These are phyloP conservation scores for Drosophila mimetica DNA, from an alignment of 2,888 invertebrate species.

Conservation along the genomic window DNA sequence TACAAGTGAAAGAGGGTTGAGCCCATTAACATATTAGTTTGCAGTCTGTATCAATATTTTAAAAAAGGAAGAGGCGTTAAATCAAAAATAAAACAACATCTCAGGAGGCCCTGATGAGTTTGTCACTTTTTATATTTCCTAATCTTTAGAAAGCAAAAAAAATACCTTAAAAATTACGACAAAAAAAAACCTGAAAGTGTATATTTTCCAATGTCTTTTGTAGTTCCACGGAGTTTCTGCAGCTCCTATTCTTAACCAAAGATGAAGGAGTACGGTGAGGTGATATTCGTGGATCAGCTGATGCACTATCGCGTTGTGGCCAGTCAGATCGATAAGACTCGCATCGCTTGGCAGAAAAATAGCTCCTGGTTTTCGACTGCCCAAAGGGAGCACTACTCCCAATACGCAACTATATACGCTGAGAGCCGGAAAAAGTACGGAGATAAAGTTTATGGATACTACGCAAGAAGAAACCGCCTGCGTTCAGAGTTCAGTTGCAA, in stretches of 20 bases:
- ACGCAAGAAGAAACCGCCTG: constrained; percentile 26
- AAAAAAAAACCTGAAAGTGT: neutral
- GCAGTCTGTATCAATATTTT: too few species aligned
- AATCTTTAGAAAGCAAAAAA: neutral
- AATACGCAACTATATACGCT: constrained; percentile 27
- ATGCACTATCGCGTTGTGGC: constrained; percentile 9
- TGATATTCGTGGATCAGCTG: constrained; percentile 50
- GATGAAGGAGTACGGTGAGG: constrained; percentile 4
- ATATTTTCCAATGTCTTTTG: neutral
- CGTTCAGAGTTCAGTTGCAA: neutral
- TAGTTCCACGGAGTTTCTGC: neutral
- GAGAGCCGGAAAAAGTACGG: constrained; percentile 49
- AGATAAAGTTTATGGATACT: constrained; percentile 30
- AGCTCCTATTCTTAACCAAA: neutral
- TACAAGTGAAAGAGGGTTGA: too few species aligned
- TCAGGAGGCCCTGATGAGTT: neutral
- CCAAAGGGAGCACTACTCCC: constrained; percentile 35
- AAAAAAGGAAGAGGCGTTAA: too few species aligned
- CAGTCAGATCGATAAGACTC: constrained; percentile 10
- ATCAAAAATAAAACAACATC: too few species aligned
- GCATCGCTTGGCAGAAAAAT: constrained; percentile 15
- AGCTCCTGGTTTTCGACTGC: constrained; percentile 44
- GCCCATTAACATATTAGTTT: too few species aligned
- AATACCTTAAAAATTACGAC: neutral
- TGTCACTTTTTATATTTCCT: neutral